phyloP scores from a whole-genome alignment of 2,888 invertebrate genomes.

The Tridacna crocea region DNA sequence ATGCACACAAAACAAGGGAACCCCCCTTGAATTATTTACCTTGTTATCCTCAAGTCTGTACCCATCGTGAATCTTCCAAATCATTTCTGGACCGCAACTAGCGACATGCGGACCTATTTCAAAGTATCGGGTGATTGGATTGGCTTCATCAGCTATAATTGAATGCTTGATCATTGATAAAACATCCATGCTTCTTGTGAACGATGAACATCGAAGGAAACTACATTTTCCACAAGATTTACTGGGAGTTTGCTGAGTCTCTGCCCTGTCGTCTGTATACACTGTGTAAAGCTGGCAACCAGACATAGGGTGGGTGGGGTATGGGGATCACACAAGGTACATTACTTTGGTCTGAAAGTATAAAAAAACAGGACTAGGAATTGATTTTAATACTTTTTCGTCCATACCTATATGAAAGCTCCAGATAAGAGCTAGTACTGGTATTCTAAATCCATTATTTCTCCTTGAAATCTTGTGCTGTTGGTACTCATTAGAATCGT shows the following conservation, averaged over 20 bases:
- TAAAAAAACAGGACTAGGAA: neutral
- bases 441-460: too few species aligned
- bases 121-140: slow-evolving; percentile 93
- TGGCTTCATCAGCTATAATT: slow-evolving; percentile 83
- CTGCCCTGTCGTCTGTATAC: slow-evolving; percentile 15
- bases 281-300: slow-evolving; percentile 19
- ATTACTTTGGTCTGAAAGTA: slow-evolving; percentile 5
- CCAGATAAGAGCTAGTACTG: neutral
- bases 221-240: slow-evolving; percentile 54
- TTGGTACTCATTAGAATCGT: too few species aligned
- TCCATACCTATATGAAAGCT: neutral
- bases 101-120: slow-evolving; percentile 93
- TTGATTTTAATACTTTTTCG: neutral
- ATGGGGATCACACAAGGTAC: neutral
- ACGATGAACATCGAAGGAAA: slow-evolving; percentile 50
- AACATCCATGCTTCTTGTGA: slow-evolving; percentile 77
- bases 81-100: slow-evolving; percentile 93
- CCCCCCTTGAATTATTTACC: slow-evolving; percentile 86
- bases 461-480: too few species aligned
- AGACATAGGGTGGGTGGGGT: slow-evolving; percentile 24
- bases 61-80: slow-evolving; percentile 96
- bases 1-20: neutral
- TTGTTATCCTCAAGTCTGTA: slow-evolving; percentile 94
- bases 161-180: slow-evolving; percentile 79
- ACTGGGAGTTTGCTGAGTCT: slow-evolving; percentile 3